These are phyloP conservation scores for Eupithecia subfuscata DNA, from an alignment of 2,888 invertebrate genomes.

Conservation along the genomic window DNA sequence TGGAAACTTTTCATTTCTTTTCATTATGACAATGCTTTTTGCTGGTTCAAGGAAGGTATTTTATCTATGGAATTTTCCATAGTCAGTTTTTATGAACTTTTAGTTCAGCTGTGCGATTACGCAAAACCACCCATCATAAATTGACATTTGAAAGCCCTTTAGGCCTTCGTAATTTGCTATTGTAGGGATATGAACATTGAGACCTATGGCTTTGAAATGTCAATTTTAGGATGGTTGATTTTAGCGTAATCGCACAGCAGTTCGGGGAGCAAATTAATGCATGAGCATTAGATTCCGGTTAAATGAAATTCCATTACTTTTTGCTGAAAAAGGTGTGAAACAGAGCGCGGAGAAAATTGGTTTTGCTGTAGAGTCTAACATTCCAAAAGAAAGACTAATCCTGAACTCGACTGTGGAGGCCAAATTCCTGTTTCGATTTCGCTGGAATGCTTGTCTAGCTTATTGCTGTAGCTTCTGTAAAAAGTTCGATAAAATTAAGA, in stretches of 20 bases:
- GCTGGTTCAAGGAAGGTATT: not conserved
- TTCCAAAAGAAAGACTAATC: conserved; percentile 16
- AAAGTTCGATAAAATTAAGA: not conserved
- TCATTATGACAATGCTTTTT: not conserved
- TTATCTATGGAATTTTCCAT: not conserved
- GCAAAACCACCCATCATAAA: too few relatives aligned
- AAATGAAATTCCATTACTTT: conserved; percentile 24
- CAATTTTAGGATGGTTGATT: too few relatives aligned
- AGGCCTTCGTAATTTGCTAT: too few relatives aligned
- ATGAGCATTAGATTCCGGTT: not conserved
- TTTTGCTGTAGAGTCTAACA: conserved; percentile 19
- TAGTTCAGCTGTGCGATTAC: too few relatives aligned
- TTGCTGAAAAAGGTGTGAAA: conserved; percentile 15
- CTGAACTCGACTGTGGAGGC: not conserved
- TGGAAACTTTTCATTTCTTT: not conserved
- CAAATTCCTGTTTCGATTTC: conserved; percentile 6
- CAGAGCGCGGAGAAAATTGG: conserved; percentile 17
- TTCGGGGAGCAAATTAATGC: not conserved
- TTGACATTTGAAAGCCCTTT: too few relatives aligned
- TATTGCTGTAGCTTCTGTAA: not conserved
- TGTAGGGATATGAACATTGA: too few relatives aligned
- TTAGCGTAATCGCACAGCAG: too few relatives aligned
- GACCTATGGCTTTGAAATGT: too few relatives aligned
- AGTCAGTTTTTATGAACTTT: not conserved
- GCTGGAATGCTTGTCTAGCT: not conserved